phyloP scores from a whole-genome alignment of 2,888 invertebrate genomes.

The Lasioglossum lativentre region DNA sequence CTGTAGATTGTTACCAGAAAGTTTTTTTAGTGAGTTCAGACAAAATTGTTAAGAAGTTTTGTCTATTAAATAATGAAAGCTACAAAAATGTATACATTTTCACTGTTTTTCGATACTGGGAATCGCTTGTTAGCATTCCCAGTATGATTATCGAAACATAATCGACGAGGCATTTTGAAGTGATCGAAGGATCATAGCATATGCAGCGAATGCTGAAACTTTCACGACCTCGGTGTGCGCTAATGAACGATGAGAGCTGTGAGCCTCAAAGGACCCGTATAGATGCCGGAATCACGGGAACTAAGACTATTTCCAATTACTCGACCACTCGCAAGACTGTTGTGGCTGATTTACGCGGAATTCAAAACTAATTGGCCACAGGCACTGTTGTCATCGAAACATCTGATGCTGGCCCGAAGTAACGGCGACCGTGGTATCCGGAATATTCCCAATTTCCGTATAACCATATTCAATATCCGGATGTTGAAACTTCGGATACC shows the following conservation, averaged over 20 bases:
- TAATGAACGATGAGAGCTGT: not conserved
- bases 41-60: not conserved
- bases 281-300: not conserved
- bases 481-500: conserved; percentile 66
- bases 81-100: not conserved
- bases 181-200: conserved; percentile 12
- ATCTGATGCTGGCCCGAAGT: conserved; percentile 59
- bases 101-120: too few species aligned
- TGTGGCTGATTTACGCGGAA: conserved; percentile 49
- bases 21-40: not conserved
- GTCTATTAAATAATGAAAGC: not conserved
- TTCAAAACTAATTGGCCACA: conserved; percentile 57
- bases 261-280: not conserved
- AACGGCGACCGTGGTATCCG: conserved; percentile 46
- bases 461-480: conserved; percentile 69
- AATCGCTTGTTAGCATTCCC: not conserved
- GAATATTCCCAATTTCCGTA: conserved; percentile 67
- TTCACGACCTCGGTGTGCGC: not conserved
- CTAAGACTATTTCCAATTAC: conserved; percentile 36
- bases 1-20: not conserved
- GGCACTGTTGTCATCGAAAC: conserved; percentile 61
- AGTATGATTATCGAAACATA: not conserved
- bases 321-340: conserved; percentile 16
- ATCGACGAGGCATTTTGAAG: not conserved
- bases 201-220: conserved; percentile 37